Percentiles rank a stretch among this genome's conserved stretches.
Evolutionary conservation across 2,888 invertebrate genomes (phyloP).

Genomic region (Rambutsinella grinnellia): DNA sequence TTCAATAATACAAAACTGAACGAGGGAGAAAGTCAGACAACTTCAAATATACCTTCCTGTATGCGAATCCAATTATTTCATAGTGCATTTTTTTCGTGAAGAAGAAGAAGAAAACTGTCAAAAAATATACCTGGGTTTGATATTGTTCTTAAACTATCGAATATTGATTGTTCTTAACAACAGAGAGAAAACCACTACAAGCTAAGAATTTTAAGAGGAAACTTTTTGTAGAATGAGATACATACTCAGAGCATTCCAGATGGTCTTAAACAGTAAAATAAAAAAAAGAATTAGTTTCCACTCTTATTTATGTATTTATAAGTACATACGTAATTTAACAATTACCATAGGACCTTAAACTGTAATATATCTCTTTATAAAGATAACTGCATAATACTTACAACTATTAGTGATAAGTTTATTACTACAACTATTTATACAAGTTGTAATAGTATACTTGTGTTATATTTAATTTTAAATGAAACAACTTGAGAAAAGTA

Average conservation of each 20-base stretch:
- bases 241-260: constrained; percentile 59
- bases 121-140: constrained; percentile 52
- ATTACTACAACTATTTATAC: not conserved
- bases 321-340: constrained; percentile 4
- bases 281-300: constrained; percentile 47
- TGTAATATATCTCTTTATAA: too few species aligned
- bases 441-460: not conserved
- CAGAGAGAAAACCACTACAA: constrained; percentile 20
- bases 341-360: not conserved
- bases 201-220: not conserved
- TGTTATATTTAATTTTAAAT: not conserved
- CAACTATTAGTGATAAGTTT: too few species aligned
- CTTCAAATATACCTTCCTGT: not conserved
- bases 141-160: constrained; percentile 36
- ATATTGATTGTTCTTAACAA: constrained; percentile 10
- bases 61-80: not conserved
- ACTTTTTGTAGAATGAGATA: constrained; percentile 46
- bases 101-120: not conserved
- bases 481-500: not conserved
- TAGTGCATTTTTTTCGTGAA: too few species aligned
- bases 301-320: constrained; percentile 27
- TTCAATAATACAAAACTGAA: not conserved
- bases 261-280: constrained; percentile 32
- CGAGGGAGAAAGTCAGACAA: not conserved
- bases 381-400: too few species aligned